Evolutionary conservation across 2,797 vertebrate genomes (phyloP), one percentile per base, ranked within the genome.

Genomic region (Muscicapa striata): DNA sequence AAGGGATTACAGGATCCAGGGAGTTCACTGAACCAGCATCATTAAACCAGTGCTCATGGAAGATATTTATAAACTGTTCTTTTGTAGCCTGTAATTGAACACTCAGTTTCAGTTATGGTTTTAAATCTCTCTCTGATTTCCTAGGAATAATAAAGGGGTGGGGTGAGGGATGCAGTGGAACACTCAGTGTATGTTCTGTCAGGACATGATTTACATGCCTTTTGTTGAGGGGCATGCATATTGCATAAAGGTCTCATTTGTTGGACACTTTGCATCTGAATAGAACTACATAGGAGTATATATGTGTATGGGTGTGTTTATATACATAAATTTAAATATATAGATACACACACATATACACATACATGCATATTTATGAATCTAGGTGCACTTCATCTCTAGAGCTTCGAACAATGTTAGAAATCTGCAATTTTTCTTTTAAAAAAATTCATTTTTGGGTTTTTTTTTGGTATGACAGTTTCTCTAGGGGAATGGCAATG

Each of bases 1-100:
- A 96, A 93, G 55, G 66, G 93, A 91, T 95, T 94, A 95, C 23
- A 79, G 84, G 82, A 89, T 79, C 46, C 58, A 75, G 45, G 51
- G 52, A 57, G 63, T 89, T 84, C 69, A 49, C n/a, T 94, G 76
- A 91, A 75, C 51, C 26, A 82, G 61, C 68, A 83, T 54, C 43
- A 26, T 72, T 92, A 87, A 87, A 89, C 40, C 78, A 70, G 38
- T 54, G 41, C 48, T 89, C 26, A 6, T 29, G 34, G 46, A 85
- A 61, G 86, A 41, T 90, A 91, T 91, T 82, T 96, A 94, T 87
- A 91, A 95, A 95, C 62, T 92, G 55, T 72, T 79, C 74, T 81
- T 95, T 81, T 84, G 46, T 74, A 69, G 52, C 40, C 36, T 61
- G 24, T 68, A 72, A 64, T 61, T 75, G 59, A 78, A 49, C 23